These are phyloP conservation scores for Calyptomena viridis DNA, from an alignment of 2,113 vertebrate species.

Conservation along the genomic window DNA sequence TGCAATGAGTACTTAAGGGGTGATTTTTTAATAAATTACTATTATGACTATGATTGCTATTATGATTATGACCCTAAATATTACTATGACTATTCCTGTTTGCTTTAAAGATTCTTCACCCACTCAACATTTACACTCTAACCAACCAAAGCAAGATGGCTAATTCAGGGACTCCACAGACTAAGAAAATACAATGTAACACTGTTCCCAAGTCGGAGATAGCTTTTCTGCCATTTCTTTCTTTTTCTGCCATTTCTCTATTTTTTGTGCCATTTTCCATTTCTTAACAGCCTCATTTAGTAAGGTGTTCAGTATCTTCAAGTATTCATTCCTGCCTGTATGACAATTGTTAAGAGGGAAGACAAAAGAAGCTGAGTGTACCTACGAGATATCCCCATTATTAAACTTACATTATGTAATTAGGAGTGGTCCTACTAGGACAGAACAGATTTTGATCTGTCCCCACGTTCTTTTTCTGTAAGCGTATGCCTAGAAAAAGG, in stretches of 20 bases:
- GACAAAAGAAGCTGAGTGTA: neutral
- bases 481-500: neutral
- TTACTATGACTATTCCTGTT: neutral
- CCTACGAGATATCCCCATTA: neutral
- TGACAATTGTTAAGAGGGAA: neutral
- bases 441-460: neutral
- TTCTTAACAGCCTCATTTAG: neutral
- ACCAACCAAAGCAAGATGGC: neutral
- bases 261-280: neutral
- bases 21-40: neutral
- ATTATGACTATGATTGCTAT: neutral
- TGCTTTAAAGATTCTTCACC: constrained; percentile 18
- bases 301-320: neutral
- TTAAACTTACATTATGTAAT: neutral
- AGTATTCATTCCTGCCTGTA: neutral
- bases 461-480: neutral
- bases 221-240: neutral
- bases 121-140: neutral
- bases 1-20: neutral
- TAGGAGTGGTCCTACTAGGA: neutral
- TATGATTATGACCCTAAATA: neutral
- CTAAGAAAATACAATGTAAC: neutral
- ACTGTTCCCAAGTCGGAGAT: neutral
- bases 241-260: neutral
- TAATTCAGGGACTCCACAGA: constrained; percentile 5